Conservation (phyloP, 2,888 invertebrate genomes). For the Erynnis tages region DNA sequence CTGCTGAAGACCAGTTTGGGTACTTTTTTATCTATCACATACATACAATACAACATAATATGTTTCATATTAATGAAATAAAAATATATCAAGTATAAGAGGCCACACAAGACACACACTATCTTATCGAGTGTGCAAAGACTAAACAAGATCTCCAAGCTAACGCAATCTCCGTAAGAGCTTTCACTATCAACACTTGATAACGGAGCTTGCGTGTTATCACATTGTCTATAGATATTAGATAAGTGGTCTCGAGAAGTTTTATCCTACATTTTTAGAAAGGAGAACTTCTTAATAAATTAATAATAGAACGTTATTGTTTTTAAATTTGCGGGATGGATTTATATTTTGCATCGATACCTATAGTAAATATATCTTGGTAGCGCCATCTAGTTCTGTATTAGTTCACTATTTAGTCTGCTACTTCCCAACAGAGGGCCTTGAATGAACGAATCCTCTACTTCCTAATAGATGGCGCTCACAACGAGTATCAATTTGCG, state of each 20-base stretch:
- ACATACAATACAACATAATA: not conserved
- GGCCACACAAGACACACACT: constrained; percentile 7
- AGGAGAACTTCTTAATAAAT: no score
- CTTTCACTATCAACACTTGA: constrained; percentile 27
- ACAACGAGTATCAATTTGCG: not conserved
- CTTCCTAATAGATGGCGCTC: constrained; percentile 36
- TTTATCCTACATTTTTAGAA: no score
- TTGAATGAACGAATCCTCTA: not conserved
- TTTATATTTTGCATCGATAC: no score
- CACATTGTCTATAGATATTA: constrained; percentile 12
- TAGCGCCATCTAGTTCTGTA: not conserved
- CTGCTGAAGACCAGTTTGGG: no score
- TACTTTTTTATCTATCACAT: no score
- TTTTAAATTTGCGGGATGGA: no score
- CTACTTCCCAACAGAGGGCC: constrained; percentile 12
- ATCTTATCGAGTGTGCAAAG: constrained; percentile 24
- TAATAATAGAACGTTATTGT: no score
- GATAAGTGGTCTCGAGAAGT: not conserved
- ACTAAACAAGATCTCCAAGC: constrained; percentile 22
- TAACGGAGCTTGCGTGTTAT: constrained; percentile 16
- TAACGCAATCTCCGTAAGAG: constrained; percentile 18
- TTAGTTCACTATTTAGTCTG: not conserved
- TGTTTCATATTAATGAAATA: no score
- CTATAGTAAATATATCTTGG: not conserved
- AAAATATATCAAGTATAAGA: not conserved